These are phyloP conservation scores for Limnephilus lunatus DNA, from an alignment of 2,888 invertebrate species.

Conservation along the genomic window DNA sequence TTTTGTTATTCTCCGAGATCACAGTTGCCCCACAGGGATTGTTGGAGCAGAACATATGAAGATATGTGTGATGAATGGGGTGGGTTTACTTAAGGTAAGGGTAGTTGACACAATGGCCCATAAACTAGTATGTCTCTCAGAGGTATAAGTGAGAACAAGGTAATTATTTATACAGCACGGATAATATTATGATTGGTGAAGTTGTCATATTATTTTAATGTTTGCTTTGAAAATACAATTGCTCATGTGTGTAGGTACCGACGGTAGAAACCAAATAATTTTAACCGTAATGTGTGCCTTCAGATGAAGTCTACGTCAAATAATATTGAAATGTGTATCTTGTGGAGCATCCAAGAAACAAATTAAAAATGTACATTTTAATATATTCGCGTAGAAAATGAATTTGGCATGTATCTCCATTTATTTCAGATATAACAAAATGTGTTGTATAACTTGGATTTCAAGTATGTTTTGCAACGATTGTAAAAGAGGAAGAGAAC, in stretches of 20 bases:
- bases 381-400: background rate
- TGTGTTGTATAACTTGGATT: no score
- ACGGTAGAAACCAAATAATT: background rate
- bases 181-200: slow-evolving; percentile 15
- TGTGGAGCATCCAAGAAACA: background rate
- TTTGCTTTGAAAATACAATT: background rate
- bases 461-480: no score
- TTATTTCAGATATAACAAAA: background rate
- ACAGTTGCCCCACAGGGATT: slow-evolving; percentile 34
- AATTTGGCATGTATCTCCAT: background rate
- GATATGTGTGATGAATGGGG: slow-evolving; percentile 39
- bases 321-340: background rate
- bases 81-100: slow-evolving; percentile 6
- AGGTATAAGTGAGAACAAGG: slow-evolving; percentile 11
- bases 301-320: background rate
- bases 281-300: background rate
- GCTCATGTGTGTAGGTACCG: background rate
- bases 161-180: slow-evolving; percentile 16
- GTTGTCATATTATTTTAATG: slow-evolving; percentile 8
- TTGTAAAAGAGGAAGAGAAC: no score
- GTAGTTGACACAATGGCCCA: slow-evolving; percentile 11
- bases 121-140: background rate
- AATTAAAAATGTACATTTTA: background rate
- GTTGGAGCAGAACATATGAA: slow-evolving; percentile 44
- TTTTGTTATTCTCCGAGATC: slow-evolving; percentile 42